Conservation (phyloP, 1,140 invertebrate genomes). For the Ostrea denselamellosa region DNA sequence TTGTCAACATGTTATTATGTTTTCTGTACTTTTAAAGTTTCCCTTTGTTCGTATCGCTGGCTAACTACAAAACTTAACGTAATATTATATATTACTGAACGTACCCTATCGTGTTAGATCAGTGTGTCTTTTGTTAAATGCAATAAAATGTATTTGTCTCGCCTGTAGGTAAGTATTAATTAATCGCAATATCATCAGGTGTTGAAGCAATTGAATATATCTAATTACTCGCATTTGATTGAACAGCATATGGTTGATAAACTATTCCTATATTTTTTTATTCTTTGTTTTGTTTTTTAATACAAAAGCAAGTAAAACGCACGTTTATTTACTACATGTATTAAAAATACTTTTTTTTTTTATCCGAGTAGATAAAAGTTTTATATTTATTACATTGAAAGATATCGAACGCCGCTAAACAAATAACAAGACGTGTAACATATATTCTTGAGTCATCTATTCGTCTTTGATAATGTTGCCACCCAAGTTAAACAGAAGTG, state of each 20-base stretch:
- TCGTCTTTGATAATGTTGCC: background rate
- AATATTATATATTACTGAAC: background rate
- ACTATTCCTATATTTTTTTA: background rate
- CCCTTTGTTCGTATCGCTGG: background rate
- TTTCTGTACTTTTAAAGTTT: constrained; percentile 28
- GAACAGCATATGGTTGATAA: background rate
- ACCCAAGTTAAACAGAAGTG: background rate
- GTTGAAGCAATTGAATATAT: background rate
- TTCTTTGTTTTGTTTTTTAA: background rate
- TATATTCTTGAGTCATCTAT: background rate
- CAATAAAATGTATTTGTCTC: background rate
- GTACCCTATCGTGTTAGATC: background rate
- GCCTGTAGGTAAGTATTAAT: background rate
- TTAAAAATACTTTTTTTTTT: no score
- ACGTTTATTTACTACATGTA: no score
- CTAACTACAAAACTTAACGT: background rate
- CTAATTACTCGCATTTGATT: background rate
- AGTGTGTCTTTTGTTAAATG: background rate
- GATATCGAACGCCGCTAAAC: background rate
- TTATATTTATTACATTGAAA: background rate
- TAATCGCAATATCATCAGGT: background rate
- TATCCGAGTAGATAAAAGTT: no score
- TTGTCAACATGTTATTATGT: constrained; percentile 1
- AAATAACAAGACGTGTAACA: background rate
- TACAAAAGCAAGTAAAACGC: background rate